Base-by-base conservation (phyloP, 1,140 invertebrate species). In the Zaprionus kolodkinae region DNA sequence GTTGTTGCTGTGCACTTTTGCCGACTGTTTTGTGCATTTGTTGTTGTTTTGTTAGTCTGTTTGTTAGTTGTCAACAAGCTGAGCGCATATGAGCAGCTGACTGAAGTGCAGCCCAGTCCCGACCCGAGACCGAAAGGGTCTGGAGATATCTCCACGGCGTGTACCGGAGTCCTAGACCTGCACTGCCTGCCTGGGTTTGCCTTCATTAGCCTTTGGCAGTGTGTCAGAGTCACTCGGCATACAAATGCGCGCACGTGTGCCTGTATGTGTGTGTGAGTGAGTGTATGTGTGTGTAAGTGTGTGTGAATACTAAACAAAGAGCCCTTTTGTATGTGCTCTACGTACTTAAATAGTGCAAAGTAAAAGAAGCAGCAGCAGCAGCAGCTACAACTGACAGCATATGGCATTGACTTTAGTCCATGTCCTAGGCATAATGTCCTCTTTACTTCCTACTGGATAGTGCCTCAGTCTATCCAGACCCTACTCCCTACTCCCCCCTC, bases 181-280 rank as follows among this genome's bases (percentile, higher is more conserved):
- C 33, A n/a, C 64, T 30, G 27, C 50, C 25, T 45, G 38, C 60
- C 54, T 56, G 68, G 57, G 60, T 72, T 64, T 71, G 83, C 83
- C 83, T 86, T 86, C 83, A 86, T 86, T 86, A 86, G 83, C 83
- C 83, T 87, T 86, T 86, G 83, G 83, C 83, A 87, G 83, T 87
- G 74, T 87, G 83, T 86, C 83, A 86, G 83, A 83, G 81, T 78
- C 79, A 72, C 57, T 72, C 48, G 45, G 38, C 64, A 13, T 59
- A 55, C 52, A 45, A 57, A 40, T 40, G 38, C 38, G 43, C 55
- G 17, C 21, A 25, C 52, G 30, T 59, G 25, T 62, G 15, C 56
- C 21, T 36, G n/a, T 61, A 15, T 36, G 13, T 57, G 21, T 40
- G 27, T 64, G 21, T 54, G 11, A 30, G 15, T 59, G 27, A 63